Base-by-base conservation (phyloP, 2,888 invertebrate genomes). In the Quadroppia sp. region DNA sequence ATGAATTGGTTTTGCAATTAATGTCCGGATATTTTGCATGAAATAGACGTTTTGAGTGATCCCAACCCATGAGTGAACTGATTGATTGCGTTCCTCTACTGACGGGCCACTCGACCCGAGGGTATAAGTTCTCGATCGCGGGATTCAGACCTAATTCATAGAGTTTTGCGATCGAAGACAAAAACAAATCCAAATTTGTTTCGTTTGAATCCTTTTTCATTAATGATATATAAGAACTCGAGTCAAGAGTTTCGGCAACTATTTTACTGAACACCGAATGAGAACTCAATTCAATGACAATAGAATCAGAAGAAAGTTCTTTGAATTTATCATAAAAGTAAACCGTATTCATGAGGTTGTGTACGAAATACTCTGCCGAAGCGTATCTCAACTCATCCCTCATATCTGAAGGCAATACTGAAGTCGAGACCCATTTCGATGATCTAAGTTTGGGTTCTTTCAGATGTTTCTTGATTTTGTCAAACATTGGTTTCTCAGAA, bases 281-380 rank as follows among this genome's bases (percentile, higher is more conserved):
- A 20, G 98, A 96, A 15, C 97, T 96, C 80, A 98, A 88, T 83
- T 98, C 98, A 80, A 99, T 87, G 77, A 90, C 87, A 78, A 97
- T 86, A 4, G 97, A 94, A 81, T 92, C 90, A 78, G 87, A 87
- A 20, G 98, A 98, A 61, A 98, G 86, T 81, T 89, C 88, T 78
- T 86, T 84, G 77, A 96, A 81, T 53, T 91, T 95, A 81, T 94
- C 94, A 80, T 94, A 89, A 87, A 94, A 96, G 71, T 92, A 86
- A 71, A 96, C 96, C 11, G 95, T 94, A 72, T 93, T 94, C 75
- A 95, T 85, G 78, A 96, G 85, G 84, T 97, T 97, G 86, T 97
- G 94, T 42, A 94, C 94, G 82, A 96, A 95, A 84, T 99, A 99
- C 42, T 90, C 91, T 0, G 93, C 90, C 67, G 93, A 93, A 77